These are phyloP conservation scores for Idris sp. DNA, from an alignment of 1,140 invertebrate species.

Conservation along the genomic window DNA sequence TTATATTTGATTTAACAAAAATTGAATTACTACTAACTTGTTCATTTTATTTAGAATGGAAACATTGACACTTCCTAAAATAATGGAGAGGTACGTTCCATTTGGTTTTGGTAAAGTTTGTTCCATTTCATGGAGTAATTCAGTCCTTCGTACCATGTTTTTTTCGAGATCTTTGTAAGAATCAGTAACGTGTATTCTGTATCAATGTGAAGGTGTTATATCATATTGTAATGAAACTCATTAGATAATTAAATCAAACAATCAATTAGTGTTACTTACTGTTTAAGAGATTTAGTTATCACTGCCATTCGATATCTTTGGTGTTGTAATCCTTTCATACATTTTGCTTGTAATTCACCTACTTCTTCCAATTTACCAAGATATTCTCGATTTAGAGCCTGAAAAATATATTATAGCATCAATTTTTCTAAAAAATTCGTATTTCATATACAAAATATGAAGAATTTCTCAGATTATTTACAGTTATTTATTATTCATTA, in stretches of 20 bases:
- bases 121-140: conserved; percentile 90
- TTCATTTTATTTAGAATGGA: conserved; percentile 97
- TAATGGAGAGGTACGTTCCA: conserved; percentile 94
- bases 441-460: too few relatives aligned
- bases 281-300: conserved; percentile 87
- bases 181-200: conserved; percentile 64
- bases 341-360: conserved; percentile 90
- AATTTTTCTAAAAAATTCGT: too few relatives aligned
- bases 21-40: conserved; percentile 83
- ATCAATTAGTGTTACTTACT: too few relatives aligned
- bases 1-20: too few relatives aligned
- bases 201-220: too few relatives aligned
- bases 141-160: conserved; percentile 86
- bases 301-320: conserved; percentile 92
- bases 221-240: too few relatives aligned
- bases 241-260: too few relatives aligned
- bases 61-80: conserved; percentile 97
- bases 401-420: conserved; percentile 63
- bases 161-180: conserved; percentile 80
- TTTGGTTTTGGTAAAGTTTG: conserved; percentile 91
- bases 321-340: conserved; percentile 91
- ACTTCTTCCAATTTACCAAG: conserved; percentile 90
- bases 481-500: too few relatives aligned
- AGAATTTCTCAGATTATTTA: too few relatives aligned
- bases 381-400: conserved; percentile 90